Base-by-base conservation (phyloP, 1,140 invertebrate genomes). In the Apis florea region DNA sequence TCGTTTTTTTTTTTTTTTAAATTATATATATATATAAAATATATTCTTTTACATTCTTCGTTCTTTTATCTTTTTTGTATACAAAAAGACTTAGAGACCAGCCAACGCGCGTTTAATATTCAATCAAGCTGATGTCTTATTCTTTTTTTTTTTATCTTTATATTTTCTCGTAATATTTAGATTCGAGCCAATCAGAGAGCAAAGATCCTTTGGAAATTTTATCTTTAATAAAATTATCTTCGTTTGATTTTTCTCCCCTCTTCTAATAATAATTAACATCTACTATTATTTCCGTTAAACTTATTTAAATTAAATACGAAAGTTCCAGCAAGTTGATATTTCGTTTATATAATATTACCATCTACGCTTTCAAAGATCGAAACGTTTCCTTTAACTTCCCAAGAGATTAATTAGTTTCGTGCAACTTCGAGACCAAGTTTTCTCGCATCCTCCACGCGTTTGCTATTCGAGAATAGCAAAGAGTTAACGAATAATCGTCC, bases 71-170 rank as follows among this genome's bases (percentile, higher is more conserved):
- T 67, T 13, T 12, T 21, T 49, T 24, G 1, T 15, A 21, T 68
- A 49, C 21, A 15, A 47, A 49, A 31, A 66, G 31, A 40, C 4
- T 61, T 63, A 69, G 63, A 77, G n/a, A 85, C 73, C 76, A 79
- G 74, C 68, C 69, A 79, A 68, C 73, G 67, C 72, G 40, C 61
- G 24, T 47, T 53, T 10, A 71, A 68, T 49, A 3, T 24, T 47
- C 6, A 68, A 19, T 31, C n/a, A 47, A 66, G 64, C 64, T 40
- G 19, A 47, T 40, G 6, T 40, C 31, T 40, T 40, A 4, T 21
- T 49, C 40, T 51, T 17, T 15, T n/a, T 67, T 66, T 13, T 63
- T 31, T 31, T 31, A 12, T 47, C 0, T 40, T 40, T 40, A 40
- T 40, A 40, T 0, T 40, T 47, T 1, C 4, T 66, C 31, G 31